These are phyloP conservation scores for Habroteleia sp. DNA, from an alignment of 2,888 invertebrate species.

Conservation along the genomic window DNA sequence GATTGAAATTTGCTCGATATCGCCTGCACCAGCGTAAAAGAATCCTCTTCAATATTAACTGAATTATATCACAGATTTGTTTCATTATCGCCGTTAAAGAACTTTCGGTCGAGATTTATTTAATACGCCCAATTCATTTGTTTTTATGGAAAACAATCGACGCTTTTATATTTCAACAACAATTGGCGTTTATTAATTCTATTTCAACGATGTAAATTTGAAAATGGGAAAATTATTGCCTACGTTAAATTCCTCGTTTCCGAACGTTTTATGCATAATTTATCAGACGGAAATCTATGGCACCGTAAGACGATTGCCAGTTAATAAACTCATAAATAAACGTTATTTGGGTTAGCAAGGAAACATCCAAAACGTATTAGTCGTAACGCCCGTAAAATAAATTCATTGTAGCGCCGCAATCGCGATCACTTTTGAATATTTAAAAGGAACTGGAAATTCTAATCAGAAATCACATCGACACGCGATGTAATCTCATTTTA, in stretches of 20 bases:
- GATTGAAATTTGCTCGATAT: conserved; percentile 48
- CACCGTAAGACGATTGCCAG: too few relatives aligned
- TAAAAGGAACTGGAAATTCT: conserved; percentile 23
- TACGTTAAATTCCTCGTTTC: too few relatives aligned
- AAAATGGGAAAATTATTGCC: too few relatives aligned
- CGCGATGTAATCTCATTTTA: conserved; percentile 50
- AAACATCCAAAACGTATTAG: too few relatives aligned
- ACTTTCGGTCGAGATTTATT: conserved; percentile 7
- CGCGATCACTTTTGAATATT: conserved; percentile 9
- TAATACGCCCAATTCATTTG: conserved; percentile 4
- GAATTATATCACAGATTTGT: conserved; percentile 29
- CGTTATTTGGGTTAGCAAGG: too few relatives aligned
- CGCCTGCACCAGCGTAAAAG: conserved; percentile 16
- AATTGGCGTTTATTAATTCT: too few relatives aligned
- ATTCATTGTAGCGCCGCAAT: too few relatives aligned
- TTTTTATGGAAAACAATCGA: conserved; percentile 28
- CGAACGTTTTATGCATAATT: too few relatives aligned
- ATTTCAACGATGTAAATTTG: too few relatives aligned
- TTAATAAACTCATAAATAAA: too few relatives aligned
- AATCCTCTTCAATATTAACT: conserved; percentile 31
- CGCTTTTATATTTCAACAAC: not conserved
- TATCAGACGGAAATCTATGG: too few relatives aligned
- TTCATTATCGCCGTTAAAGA: conserved; percentile 9
- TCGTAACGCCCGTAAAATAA: too few relatives aligned
- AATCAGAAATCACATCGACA: conserved; percentile 45